phyloP scores from a whole-genome alignment of 2,113 vertebrate species.

The Trematomus loennbergii region DNA sequence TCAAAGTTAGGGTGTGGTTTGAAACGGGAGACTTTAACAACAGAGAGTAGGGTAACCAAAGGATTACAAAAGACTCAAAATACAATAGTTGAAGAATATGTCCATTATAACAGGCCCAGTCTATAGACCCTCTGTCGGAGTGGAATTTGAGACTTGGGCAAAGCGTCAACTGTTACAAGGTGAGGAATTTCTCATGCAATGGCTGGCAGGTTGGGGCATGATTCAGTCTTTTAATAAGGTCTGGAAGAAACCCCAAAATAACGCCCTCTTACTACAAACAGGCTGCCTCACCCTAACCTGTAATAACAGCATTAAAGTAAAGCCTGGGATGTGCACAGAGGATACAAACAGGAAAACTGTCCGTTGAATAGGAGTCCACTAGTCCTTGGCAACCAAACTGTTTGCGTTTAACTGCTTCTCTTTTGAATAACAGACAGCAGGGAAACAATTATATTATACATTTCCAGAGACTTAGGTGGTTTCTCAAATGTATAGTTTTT shows the following conservation, averaged over 20 bases:
- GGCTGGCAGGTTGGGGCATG: constrained; percentile 45
- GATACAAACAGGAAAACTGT: constrained; percentile 1
- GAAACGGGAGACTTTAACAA: constrained; percentile 41
- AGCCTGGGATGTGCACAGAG: constrained; percentile 1
- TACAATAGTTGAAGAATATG: constrained; percentile 19
- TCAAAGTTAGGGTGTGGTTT: constrained; percentile 40
- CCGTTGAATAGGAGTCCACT: not conserved
- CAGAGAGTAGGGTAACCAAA: not conserved
- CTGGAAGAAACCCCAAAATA: not conserved
- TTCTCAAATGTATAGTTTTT: not conserved
- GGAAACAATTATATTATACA: no score
- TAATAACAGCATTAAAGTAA: constrained; percentile 34
- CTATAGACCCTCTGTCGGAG: not conserved
- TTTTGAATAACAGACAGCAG: no score
- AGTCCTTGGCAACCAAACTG: not conserved
- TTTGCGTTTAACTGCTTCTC: not conserved
- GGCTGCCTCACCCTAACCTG: constrained; percentile 31
- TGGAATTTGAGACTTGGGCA: constrained; percentile 35
- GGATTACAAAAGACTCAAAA: constrained; percentile 21
- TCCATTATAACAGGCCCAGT: not conserved
- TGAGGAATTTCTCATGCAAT: constrained; percentile 55
- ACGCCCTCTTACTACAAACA: not conserved
- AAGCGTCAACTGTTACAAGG: constrained; percentile 1
- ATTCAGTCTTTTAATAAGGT: constrained; percentile 35
- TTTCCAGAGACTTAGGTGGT: not conserved